Evolutionary conservation across 2,888 invertebrate species (phyloP).

Genomic region (Dryococelus australis): DNA sequence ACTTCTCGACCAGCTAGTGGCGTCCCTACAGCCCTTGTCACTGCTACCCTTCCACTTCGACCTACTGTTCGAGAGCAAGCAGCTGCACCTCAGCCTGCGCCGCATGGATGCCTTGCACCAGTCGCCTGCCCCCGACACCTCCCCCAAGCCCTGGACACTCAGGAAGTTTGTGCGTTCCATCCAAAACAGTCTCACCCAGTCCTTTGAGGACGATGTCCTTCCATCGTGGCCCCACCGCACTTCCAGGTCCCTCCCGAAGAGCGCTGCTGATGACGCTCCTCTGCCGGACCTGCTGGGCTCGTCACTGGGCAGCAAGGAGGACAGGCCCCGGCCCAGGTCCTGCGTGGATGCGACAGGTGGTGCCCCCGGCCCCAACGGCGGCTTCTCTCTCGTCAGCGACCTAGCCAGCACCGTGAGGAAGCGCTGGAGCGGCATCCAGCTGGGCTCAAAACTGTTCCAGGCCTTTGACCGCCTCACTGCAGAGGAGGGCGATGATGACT

Average conservation of each 20-base stretch:
- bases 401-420: slow-evolving; percentile 63
- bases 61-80: slow-evolving; percentile 79
- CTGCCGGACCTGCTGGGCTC: slow-evolving; percentile 68
- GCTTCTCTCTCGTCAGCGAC: slow-evolving; percentile 53
- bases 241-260: slow-evolving; percentile 49
- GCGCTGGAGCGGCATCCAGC: slow-evolving; percentile 76
- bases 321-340: slow-evolving; percentile 66
- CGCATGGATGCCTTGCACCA: slow-evolving; percentile 66
- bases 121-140: slow-evolving; percentile 62
- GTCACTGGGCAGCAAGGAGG: slow-evolving; percentile 63
- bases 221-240: slow-evolving; percentile 22
- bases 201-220: slow-evolving; percentile 38
- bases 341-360: slow-evolving; percentile 66
- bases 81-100: slow-evolving; percentile 78
- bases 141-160: slow-evolving; percentile 54
- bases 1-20: slow-evolving; percentile 75
- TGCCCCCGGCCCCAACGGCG: slow-evolving; percentile 44
- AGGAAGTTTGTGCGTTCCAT: slow-evolving; percentile 67
- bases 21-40: slow-evolving; percentile 80
- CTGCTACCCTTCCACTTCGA: slow-evolving; percentile 83
- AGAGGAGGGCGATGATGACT: slow-evolving; percentile 72
- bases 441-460: slow-evolving; percentile 74
- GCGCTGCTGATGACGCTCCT: slow-evolving; percentile 63
- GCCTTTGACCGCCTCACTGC: slow-evolving; percentile 74
- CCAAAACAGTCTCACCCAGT: slow-evolving; percentile 61